Evolutionary conservation across 2,888 invertebrate species (phyloP).

Genomic region (Cyaniris semiargus): DNA sequence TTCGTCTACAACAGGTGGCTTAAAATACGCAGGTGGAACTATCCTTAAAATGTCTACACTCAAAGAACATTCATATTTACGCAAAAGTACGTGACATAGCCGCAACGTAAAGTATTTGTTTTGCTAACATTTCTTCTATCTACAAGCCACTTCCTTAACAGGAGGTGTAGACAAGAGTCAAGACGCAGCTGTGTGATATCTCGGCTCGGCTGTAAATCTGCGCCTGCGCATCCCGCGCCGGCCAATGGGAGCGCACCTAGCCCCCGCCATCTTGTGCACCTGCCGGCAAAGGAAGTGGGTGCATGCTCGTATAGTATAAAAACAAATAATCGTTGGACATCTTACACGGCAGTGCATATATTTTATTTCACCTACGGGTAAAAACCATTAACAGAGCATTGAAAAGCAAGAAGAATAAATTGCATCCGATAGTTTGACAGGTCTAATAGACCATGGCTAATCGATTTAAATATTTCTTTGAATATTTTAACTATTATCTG

Average conservation of each 20-base stretch:
- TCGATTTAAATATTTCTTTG: neutral
- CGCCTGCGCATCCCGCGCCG: slow-evolving; percentile 59
- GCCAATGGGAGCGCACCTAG: slow-evolving; percentile 48
- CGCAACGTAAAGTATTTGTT: slow-evolving; percentile 33
- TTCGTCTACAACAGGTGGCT: neutral
- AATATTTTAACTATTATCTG: neutral
- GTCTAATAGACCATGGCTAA: neutral
- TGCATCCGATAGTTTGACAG: slow-evolving; percentile 4
- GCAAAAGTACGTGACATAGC: slow-evolving; percentile 15
- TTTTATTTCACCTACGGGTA: slow-evolving; percentile 20
- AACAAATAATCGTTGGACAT: slow-evolving; percentile 17
- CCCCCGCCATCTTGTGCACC: slow-evolving; percentile 52
- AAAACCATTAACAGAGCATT: slow-evolving; percentile 2
- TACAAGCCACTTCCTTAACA: slow-evolving; percentile 63
- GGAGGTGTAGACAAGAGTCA: slow-evolving; percentile 45
- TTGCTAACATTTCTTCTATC: slow-evolving; percentile 52
- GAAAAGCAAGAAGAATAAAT: slow-evolving; percentile 16
- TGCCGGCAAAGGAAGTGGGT: slow-evolving; percentile 64
- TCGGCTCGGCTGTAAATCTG: slow-evolving; percentile 57
- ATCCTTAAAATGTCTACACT: neutral
- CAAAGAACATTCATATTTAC: neutral
- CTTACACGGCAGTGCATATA: slow-evolving; percentile 15
- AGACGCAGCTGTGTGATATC: slow-evolving; percentile 65
- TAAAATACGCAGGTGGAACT: neutral
- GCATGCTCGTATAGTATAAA: slow-evolving; percentile 27